A percentile compares a stretch with the other conserved stretches of the same genome.
Evolutionary conservation across 2,888 invertebrate species (phyloP).

Genomic region (Andrena camellia): DNA sequence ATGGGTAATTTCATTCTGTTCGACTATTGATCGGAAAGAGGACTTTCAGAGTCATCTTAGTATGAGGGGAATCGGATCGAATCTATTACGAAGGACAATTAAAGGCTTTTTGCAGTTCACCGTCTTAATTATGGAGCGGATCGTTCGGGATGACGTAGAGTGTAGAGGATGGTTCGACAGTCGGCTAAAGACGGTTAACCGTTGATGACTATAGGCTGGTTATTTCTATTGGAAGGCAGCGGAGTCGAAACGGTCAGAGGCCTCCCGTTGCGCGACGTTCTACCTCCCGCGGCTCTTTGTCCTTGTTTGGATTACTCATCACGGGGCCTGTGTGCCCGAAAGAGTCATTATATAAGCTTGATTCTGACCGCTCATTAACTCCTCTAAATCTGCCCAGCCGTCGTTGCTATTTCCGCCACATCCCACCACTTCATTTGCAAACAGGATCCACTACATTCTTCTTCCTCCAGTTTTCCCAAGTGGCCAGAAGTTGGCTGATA

Average conservation of each 20-base stretch:
- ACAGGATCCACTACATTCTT: neutral
- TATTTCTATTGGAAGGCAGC: slow-evolving; percentile 60
- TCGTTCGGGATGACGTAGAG: slow-evolving; percentile 46
- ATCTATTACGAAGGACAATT: slow-evolving; percentile 64
- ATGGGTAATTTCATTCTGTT: slow-evolving; percentile 37
- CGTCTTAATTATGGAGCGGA: slow-evolving; percentile 75
- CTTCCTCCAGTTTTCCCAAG: neutral
- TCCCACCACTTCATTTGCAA: slow-evolving; percentile 18
- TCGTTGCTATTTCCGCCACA: slow-evolving; percentile 7
- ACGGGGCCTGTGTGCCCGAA: slow-evolving; percentile 56
- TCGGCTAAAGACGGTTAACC: slow-evolving; percentile 74
- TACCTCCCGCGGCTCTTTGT: slow-evolving; percentile 80
- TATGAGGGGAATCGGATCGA: slow-evolving; percentile 32
- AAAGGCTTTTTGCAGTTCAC: slow-evolving; percentile 71
- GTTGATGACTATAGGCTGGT: slow-evolving; percentile 78
- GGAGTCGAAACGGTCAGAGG: slow-evolving; percentile 66
- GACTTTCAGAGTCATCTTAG: neutral
- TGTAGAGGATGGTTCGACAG: slow-evolving; percentile 64
- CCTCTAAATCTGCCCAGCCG: slow-evolving; percentile 37
- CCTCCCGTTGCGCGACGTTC: slow-evolving; percentile 75
- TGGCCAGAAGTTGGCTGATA: neutral
- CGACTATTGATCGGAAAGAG: neutral
- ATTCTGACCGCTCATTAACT: slow-evolving; percentile 70
- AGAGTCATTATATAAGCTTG: slow-evolving; percentile 68
- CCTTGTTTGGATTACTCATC: slow-evolving; percentile 77